A percentile compares a stretch with the other conserved stretches of the same genome.
These are phyloP conservation scores for Streblospio benedicti DNA, from an alignment of 1,140 invertebrate species.

Conservation along the genomic window DNA sequence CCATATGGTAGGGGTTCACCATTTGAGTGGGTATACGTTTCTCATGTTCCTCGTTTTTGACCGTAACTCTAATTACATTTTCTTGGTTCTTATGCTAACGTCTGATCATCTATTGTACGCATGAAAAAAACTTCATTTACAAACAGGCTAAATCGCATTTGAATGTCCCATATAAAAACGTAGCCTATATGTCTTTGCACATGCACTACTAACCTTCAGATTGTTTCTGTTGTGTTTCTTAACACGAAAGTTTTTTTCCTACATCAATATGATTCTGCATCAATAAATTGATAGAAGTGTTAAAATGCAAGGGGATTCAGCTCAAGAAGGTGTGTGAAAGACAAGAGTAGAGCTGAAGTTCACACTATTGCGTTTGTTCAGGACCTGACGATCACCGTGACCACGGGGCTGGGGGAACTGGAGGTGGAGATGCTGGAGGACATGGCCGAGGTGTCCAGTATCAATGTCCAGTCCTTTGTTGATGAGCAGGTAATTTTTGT, in stretches of 20 bases:
- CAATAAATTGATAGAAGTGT: not conserved
- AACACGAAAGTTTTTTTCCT: not conserved
- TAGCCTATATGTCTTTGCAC: not conserved
- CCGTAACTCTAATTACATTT: not conserved
- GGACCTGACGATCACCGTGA: conserved; percentile 34
- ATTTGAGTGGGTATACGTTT: not conserved
- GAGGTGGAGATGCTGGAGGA: conserved; percentile 32
- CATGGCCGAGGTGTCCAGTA: conserved; percentile 26
- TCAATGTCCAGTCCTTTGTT: conserved; percentile 36
- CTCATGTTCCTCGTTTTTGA: not conserved
- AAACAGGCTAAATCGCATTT: not conserved
- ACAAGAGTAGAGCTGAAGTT: no score
- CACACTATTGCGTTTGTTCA: conserved; percentile 17
- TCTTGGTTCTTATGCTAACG: not conserved
- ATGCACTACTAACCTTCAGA: not conserved
- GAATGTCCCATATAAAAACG: not conserved
- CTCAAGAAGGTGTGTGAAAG: no score
- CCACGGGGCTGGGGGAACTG: conserved; percentile 22
- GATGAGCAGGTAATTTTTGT: conserved; percentile 28
- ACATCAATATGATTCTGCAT: not conserved
- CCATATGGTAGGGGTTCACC: not conserved
- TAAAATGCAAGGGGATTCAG: no score
- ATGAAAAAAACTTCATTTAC: not conserved
- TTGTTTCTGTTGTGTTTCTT: not conserved
- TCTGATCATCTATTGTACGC: not conserved